A percentile compares a stretch with the other conserved stretches of the same genome.
Evolutionary conservation across 2,888 invertebrate species (phyloP).

Genomic region (Andrena marginata): DNA sequence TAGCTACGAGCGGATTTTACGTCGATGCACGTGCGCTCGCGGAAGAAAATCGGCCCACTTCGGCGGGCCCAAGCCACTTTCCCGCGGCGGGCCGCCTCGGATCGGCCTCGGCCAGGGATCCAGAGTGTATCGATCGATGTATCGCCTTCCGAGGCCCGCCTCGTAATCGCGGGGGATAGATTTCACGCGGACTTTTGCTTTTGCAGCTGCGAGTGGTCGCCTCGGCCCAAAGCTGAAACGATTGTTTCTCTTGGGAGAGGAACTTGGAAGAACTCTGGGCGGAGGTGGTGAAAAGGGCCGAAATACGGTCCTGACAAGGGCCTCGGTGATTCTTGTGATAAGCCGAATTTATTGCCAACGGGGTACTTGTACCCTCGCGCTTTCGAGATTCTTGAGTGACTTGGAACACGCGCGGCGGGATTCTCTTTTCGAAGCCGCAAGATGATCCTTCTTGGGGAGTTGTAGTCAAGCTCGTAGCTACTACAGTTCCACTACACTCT

Average conservation of each 20-base stretch:
- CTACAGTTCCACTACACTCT: too few relatives aligned
- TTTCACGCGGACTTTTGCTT: constrained; percentile 2
- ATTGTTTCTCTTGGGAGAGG: not conserved
- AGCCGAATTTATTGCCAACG: constrained; percentile 49
- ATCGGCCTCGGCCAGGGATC: constrained; percentile 32
- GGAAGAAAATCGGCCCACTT: constrained; percentile 71
- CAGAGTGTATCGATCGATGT: constrained; percentile 7
- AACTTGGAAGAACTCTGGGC: constrained; percentile 20
- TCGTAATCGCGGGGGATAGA: constrained; percentile 21
- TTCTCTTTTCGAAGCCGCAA: not conserved
- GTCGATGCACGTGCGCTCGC: constrained; percentile 24
- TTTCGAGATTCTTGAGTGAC: constrained; percentile 20
- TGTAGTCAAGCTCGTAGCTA: too few relatives aligned
- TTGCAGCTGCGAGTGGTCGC: not conserved
- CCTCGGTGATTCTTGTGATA: constrained; percentile 53
- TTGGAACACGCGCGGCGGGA: not conserved
- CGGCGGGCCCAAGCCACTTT: constrained; percentile 42
- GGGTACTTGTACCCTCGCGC: constrained; percentile 2
- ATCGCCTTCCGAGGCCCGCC: constrained; percentile 48
- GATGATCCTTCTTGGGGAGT: too few relatives aligned
- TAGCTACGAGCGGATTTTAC: too few relatives aligned
- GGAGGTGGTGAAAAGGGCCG: not conserved
- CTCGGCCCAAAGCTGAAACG: not conserved
- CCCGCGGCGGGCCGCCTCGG: constrained; percentile 36
- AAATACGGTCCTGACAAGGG: constrained; percentile 14